Conservation (phyloP, 2,888 invertebrate genomes). For the Autographa gamma region DNA sequence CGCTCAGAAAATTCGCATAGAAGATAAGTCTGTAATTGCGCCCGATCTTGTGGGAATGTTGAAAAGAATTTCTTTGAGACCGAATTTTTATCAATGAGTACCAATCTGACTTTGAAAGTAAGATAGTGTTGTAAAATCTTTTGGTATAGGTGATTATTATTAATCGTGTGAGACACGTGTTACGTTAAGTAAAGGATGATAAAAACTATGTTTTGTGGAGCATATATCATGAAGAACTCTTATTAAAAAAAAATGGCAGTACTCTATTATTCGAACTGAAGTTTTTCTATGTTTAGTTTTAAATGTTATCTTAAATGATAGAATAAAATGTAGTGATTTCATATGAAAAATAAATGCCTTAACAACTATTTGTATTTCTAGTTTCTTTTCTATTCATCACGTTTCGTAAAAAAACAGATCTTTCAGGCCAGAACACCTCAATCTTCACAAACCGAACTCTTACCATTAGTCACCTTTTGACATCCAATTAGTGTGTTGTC, state of each 20-base stretch:
- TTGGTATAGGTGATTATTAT: conserved; percentile 41
- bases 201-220: not conserved
- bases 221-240: no score
- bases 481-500: conserved; percentile 78
- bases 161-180: conserved; percentile 24
- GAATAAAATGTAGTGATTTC: no score
- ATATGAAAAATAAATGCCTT: no score
- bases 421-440: not conserved
- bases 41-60: conserved; percentile 75
- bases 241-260: no score
- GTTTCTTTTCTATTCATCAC: not conserved
- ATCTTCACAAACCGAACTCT: conserved; percentile 37
- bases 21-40: conserved; percentile 82
- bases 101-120: conserved; percentile 57
- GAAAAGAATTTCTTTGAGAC: conserved; percentile 62
- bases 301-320: no score
- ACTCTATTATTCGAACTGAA: no score
- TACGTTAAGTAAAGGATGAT: conserved; percentile 16
- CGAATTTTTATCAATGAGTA: conserved; percentile 66
- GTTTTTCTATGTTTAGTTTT: no score
- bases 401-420: not conserved
- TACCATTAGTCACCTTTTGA: conserved; percentile 74
- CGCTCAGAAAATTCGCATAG: conserved; percentile 82
- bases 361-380: no score
- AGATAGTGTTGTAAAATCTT: conserved; percentile 65